Conservation (phyloP, 2,888 invertebrate genomes). For the Orthonychiurus folsomi region DNA sequence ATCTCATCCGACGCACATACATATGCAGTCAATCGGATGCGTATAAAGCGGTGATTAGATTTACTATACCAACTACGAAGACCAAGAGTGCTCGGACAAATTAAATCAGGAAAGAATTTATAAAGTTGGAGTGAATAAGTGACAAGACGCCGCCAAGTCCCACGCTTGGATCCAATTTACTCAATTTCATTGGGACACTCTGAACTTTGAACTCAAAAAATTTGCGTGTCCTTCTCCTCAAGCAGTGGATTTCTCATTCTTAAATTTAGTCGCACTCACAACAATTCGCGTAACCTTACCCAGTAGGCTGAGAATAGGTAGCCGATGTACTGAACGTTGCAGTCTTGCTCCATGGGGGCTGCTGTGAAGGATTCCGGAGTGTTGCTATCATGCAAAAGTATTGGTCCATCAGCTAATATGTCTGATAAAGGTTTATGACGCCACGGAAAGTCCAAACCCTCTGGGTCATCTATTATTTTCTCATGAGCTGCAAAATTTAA, state of each 20-base stretch:
- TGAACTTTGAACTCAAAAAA: not conserved
- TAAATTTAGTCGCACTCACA: not conserved
- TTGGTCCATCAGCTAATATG: slow-evolving; percentile 46
- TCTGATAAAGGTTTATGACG: slow-evolving; percentile 58
- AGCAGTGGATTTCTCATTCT: too few relatives aligned
- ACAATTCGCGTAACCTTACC: slow-evolving; percentile 52
- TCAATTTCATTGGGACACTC: not conserved
- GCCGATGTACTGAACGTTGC: slow-evolving; percentile 49
- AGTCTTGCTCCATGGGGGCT: too few relatives aligned
- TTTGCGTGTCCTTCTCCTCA: not conserved
- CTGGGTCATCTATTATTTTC: slow-evolving; percentile 60
- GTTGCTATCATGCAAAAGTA: too few relatives aligned
- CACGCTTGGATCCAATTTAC: not conserved
- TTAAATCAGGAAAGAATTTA: not conserved
- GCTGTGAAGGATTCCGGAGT: slow-evolving; percentile 41
- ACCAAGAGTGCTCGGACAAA: slow-evolving; percentile 8
- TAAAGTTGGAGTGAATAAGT: not conserved
- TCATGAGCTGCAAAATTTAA: slow-evolving; percentile 57
- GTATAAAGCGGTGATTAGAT: too few relatives aligned
- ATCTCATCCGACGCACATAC: too few relatives aligned
- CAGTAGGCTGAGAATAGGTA: slow-evolving; percentile 83
- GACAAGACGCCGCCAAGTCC: not conserved
- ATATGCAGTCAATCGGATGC: too few relatives aligned
- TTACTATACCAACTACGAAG: too few relatives aligned
- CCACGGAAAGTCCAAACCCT: slow-evolving; percentile 65